A percentile compares a stretch with the other conserved stretches of the same genome.
These are phyloP conservation scores for Mastacembelus armatus DNA, from an alignment of 2,797 vertebrate species.

Conservation along the genomic window DNA sequence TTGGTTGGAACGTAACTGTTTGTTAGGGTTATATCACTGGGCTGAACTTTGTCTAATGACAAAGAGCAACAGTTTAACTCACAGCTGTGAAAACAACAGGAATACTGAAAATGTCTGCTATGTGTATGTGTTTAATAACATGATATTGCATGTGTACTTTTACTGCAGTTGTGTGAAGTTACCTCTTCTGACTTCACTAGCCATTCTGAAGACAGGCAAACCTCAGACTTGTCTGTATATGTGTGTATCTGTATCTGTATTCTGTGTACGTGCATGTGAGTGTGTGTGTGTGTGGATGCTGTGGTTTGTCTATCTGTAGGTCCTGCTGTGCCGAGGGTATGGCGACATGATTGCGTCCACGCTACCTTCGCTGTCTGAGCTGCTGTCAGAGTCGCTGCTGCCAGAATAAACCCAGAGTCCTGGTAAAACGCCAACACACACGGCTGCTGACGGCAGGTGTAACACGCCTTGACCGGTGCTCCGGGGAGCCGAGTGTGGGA, in stretches of 20 bases:
- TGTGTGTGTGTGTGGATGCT: conserved; percentile 11
- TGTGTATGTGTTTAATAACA: no score
- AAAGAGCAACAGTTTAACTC: conserved; percentile 63
- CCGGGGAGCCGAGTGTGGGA: conserved; percentile 48
- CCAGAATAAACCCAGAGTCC: conserved; percentile 95
- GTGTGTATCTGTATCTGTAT: no score
- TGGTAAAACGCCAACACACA: conserved; percentile 96
- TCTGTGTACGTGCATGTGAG: no score
- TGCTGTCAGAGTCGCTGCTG: conserved; percentile 98
- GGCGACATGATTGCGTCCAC: conserved; percentile 91
- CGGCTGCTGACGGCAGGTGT: conserved; percentile 92
- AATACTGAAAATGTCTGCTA: conserved; percentile 15
- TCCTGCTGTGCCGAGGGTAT: conserved; percentile 81
- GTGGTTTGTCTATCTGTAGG: conserved; percentile 80
- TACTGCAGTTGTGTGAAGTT: neutral
- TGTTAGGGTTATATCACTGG: conserved; percentile 14
- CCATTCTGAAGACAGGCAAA: conserved; percentile 12
- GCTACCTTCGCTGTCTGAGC: conserved; percentile 97
- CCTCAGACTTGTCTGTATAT: conserved; percentile 5
- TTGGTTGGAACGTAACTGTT: conserved; percentile 14
- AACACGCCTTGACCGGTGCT: conserved; percentile 73
- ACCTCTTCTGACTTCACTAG: conserved; percentile 21
- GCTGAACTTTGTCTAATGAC: conserved; percentile 54
- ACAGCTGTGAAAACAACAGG: conserved; percentile 67
- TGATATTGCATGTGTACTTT: conserved; percentile 3